Evolutionary conservation across 2,113 vertebrate species (phyloP), one percentile per base, ranked within the genome.

Genomic region (Todiramphus saurophagus): DNA sequence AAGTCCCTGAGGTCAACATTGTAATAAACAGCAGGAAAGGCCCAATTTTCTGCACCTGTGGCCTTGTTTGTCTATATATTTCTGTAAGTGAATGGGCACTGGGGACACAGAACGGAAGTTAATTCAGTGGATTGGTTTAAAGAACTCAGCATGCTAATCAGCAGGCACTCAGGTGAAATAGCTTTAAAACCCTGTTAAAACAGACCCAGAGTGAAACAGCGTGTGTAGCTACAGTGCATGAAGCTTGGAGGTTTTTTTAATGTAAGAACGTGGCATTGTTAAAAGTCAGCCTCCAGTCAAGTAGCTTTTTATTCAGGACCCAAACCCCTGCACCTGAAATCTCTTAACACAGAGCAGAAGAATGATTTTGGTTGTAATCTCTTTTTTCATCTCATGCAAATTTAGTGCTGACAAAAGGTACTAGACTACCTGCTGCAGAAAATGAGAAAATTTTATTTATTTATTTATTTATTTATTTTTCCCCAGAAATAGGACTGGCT

Each of bases 11-110:
- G 94, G 88, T 89, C 87, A 86, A 91, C 62, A 84, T 92, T 96
- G 95, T 97, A 94, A 97, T 96, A 97, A 96, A 91, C 96, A 97
- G 95, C 95, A 97, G 97, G 96, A 97, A 95, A 95, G 90, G 39
- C 82, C 94, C 83, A 94, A 93, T 97, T 96, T 97, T 97, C 95
- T 97, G 96, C 97, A 97, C 96, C 97, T 97, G 97, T 93, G 94
- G 85, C 87, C 93, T 96, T 96, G 92, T 96, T 97, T 97, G 92
- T 95, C 95, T 94, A 33, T 91, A 44, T 88, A 95, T 96, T 97
- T 97, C 96, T 96, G 93, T 96, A 97, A 94, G 94, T 93, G 96
- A 97, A 96, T 96, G 91, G 94, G 83, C 95, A 96, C 91, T 91
- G 69, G 94, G 90, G 88, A 96, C 16, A 1, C 68, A 87, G 93